These are phyloP conservation scores for Philopedon plagiatum DNA, from an alignment of 2,888 invertebrate species.

Conservation along the genomic window DNA sequence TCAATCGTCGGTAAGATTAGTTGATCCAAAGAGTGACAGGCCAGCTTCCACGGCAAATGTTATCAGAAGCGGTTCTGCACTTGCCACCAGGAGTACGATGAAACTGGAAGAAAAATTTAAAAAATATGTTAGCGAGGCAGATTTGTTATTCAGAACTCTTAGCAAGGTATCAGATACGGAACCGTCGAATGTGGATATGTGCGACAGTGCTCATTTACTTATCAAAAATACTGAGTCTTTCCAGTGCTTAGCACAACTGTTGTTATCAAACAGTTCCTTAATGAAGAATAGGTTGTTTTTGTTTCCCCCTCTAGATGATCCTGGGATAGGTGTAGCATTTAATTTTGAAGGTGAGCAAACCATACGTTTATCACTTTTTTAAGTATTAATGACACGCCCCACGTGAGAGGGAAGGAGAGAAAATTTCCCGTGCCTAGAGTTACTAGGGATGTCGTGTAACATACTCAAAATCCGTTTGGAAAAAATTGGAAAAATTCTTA, in stretches of 20 bases:
- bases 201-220: slow-evolving; percentile 53
- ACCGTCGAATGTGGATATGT: slow-evolving; percentile 24
- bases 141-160: slow-evolving; percentile 13
- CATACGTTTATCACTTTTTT: too few species aligned
- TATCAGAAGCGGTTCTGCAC: not conserved
- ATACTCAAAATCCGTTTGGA: too few species aligned
- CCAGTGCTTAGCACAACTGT: slow-evolving; percentile 64
- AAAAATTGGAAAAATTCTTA: too few species aligned
- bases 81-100: not conserved
- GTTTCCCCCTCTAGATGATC: slow-evolving; percentile 66
- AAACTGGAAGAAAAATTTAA: slow-evolving; percentile 31
- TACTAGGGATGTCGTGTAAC: too few species aligned
- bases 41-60: too few species aligned
- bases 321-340: slow-evolving; percentile 66
- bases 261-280: slow-evolving; percentile 69
- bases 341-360: slow-evolving; percentile 63
- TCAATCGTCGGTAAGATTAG: not conserved
- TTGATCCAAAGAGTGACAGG: too few species aligned
- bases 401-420: too few species aligned
- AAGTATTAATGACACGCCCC: too few species aligned
- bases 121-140: slow-evolving; percentile 22
- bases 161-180: not conserved
- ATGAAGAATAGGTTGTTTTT: slow-evolving; percentile 69
- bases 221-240: slow-evolving; percentile 64
- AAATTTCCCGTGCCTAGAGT: too few species aligned